A percentile compares a stretch with the other conserved stretches of the same genome.
These are phyloP conservation scores for Diorhabda elongata DNA, from an alignment of 1,140 invertebrate species.

Conservation along the genomic window DNA sequence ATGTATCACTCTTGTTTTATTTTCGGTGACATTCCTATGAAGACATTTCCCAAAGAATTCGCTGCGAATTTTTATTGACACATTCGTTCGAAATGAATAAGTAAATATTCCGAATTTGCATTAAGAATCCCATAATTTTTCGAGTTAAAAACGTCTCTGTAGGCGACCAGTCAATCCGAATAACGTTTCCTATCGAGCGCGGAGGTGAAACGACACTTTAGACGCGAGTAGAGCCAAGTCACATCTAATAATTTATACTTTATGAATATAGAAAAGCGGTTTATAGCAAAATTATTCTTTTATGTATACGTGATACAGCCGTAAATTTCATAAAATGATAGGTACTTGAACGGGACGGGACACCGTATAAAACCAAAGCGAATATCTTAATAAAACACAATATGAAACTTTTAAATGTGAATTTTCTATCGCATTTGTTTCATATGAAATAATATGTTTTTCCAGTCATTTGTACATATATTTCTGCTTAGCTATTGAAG, in stretches of 20 bases:
- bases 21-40: conserved; percentile 25
- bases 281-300: background rate
- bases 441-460: no score
- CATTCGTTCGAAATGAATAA: conserved; percentile 18
- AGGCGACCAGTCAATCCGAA: conserved; percentile 29
- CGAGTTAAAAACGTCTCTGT: conserved; percentile 26
- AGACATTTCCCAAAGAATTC: conserved; percentile 26
- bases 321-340: no score
- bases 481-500: no score
- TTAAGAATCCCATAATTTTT: conserved; percentile 26
- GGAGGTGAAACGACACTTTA: conserved; percentile 24
- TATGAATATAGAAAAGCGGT: background rate
- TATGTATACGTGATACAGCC: no score
- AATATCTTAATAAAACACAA: no score
- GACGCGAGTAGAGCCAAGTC: background rate
- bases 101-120: conserved; percentile 27
- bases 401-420: no score
- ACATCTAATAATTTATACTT: conserved; percentile 1
- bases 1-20: background rate
- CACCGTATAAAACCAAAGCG: no score
- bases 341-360: no score
- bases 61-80: conserved; percentile 27
- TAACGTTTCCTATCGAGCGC: conserved; percentile 28
- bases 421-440: no score
- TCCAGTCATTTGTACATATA: no score